These are phyloP conservation scores for Vanessa tameamea DNA, from an alignment of 1,140 invertebrate genomes.

Conservation along the genomic window DNA sequence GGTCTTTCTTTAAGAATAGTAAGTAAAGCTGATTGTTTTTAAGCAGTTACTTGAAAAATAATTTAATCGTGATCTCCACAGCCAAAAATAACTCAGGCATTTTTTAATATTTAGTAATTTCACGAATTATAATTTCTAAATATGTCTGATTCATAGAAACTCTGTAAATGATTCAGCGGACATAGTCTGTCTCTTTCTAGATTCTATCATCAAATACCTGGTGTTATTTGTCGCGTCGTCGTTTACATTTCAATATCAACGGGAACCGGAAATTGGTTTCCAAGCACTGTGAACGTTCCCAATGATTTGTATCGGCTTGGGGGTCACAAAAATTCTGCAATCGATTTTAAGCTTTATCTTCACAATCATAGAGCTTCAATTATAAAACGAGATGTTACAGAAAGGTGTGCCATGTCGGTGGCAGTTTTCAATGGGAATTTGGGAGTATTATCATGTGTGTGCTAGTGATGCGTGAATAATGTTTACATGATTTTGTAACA, in stretches of 20 bases:
- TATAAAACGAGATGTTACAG: background rate
- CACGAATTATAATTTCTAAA: no score
- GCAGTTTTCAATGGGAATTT: conserved; percentile 34
- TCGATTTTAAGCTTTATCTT: conserved; percentile 18
- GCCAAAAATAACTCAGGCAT: no score
- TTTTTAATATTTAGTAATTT: no score
- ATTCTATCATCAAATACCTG: conserved; percentile 6
- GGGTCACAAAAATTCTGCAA: background rate
- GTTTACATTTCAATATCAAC: conserved; percentile 58
- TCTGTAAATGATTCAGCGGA: background rate
- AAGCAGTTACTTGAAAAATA: background rate
- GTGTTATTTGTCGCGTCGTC: conserved; percentile 38
- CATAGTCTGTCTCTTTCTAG: background rate
- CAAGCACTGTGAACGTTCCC: conserved; percentile 50
- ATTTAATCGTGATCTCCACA: no score
- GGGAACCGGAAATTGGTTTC: conserved; percentile 55
- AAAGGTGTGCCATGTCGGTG: conserved; percentile 30
- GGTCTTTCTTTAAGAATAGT: no score
- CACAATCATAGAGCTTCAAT: conserved; percentile 1
- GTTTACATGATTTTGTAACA: conserved; percentile 14
- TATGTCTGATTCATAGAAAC: no score
- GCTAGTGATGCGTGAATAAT: conserved; percentile 28
- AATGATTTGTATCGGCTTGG: conserved; percentile 47
- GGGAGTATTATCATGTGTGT: conserved; percentile 34
- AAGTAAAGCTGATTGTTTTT: background rate